phyloP scores from a whole-genome alignment of 30 jellyfish, hydroid and myxozoan species.

The Cassiopea andromeda region DNA sequence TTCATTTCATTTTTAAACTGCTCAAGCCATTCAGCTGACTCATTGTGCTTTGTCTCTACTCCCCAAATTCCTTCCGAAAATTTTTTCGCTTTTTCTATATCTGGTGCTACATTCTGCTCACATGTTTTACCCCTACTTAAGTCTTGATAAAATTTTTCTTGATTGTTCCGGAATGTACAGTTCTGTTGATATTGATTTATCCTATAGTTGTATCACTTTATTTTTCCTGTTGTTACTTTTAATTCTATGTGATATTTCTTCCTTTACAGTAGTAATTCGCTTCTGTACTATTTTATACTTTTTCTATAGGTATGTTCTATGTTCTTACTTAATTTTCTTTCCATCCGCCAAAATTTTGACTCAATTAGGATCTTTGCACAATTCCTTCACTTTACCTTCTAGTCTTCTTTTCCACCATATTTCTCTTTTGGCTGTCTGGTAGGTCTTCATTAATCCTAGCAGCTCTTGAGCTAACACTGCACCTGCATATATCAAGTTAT shows the following conservation, averaged over 20 bases:
- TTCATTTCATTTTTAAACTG: not conserved
- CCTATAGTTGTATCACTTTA: constrained; percentile 12
- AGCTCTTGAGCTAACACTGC: no score
- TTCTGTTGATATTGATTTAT: constrained; percentile 27
- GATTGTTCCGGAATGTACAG: constrained; percentile 19
- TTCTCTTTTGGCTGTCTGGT: not conserved
- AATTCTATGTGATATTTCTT: not conserved
- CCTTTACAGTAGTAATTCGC: constrained; percentile 14
- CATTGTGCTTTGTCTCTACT: not conserved
- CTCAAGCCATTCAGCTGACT: not conserved
- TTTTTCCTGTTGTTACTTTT: not conserved
- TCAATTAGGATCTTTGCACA: constrained; percentile 26
- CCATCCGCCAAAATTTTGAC: constrained; percentile 5
- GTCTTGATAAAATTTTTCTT: constrained; percentile 11
- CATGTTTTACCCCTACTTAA: not conserved
- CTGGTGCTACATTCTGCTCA: constrained; percentile 11
- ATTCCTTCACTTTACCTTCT: constrained; percentile 29
- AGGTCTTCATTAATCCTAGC: no score
- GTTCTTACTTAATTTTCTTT: not conserved
- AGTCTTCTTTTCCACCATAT: constrained; percentile 42
- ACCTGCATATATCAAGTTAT: no score
- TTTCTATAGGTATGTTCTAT: not conserved
- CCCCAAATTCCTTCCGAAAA: constrained; percentile 30
- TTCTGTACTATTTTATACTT: constrained; percentile 4
- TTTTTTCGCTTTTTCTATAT: constrained; percentile 15